phyloP scores from a whole-genome alignment of 2,888 invertebrate species.

The Portevinia maculata region DNA sequence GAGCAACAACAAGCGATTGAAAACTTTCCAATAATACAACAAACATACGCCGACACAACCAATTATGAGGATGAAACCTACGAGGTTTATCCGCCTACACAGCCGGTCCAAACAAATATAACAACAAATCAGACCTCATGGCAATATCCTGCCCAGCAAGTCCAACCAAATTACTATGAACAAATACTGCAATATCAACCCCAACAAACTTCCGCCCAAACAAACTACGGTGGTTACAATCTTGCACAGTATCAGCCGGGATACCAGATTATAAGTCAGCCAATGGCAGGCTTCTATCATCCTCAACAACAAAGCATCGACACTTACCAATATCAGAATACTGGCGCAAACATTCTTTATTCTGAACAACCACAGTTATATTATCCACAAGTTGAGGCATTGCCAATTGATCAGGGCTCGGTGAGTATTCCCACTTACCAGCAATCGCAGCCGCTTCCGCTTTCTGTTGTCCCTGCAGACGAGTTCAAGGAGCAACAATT shows the following conservation, averaged over 20 bases:
- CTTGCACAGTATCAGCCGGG: constrained; percentile 78
- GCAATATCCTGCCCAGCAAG: constrained; percentile 65
- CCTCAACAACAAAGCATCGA: constrained; percentile 75
- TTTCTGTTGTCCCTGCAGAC: constrained; percentile 58
- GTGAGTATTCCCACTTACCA: constrained; percentile 65
- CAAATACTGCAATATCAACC: constrained; percentile 81
- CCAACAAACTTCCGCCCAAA: constrained; percentile 74
- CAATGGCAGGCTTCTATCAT: constrained; percentile 78
- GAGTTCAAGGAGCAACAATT: constrained; percentile 25
- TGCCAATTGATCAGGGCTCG: constrained; percentile 51
- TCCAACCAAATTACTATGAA: constrained; percentile 79
- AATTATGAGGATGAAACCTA: constrained; percentile 42
- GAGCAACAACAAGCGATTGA: constrained; percentile 16
- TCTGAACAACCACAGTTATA: constrained; percentile 74
- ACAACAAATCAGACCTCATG: constrained; percentile 59
- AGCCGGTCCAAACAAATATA: constrained; percentile 56
- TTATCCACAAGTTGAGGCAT: constrained; percentile 65
- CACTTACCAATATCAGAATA: constrained; percentile 76
- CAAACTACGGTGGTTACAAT: constrained; percentile 65
- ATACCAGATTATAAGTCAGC: constrained; percentile 77
- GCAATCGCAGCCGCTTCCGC: constrained; percentile 71
- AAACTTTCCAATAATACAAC: neutral
- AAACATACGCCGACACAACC: constrained; percentile 5
- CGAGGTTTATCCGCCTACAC: constrained; percentile 41
- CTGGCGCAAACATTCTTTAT: constrained; percentile 73